Evolutionary conservation across 2,888 invertebrate species (phyloP), one percentile per base, ranked within the genome.

Genomic region (Drosophila lutescens): DNA sequence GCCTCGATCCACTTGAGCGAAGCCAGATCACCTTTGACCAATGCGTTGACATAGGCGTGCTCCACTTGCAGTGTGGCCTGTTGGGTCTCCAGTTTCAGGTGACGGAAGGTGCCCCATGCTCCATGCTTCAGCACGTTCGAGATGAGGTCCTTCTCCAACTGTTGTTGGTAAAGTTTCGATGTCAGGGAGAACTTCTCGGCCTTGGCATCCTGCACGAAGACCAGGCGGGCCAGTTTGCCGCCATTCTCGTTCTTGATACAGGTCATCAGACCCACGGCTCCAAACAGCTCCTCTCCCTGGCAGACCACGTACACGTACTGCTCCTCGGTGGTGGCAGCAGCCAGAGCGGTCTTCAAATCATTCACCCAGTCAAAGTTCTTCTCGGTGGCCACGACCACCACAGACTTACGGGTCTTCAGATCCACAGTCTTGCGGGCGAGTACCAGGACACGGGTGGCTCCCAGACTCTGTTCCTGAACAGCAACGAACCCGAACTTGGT

Each of bases 1-100:
- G 97, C 97, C 93, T 97, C 98, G 90, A 99, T 97, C 99, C 97
- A 99, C 88, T 95, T 95, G 79, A 98, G 94, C 83, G 97, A 98
- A 20, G 98, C 95, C 78, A 99, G 94, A 93, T 99, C 99, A 62
- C 99, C 99, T 90, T 98, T 95, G 15, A 95, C 96, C 80, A 98
- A 92, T 1, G 98, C 96, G 93, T 99, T 99, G 55, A 99, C 96
- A 92, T 98, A 99, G 13, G 99, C 99, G 93, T 98, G 97, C 91
- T 98, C 96, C 61, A 97, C 96, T 91, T 94, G 94, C 30, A 94
- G 78, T 76, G 93, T 90, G 20, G 91, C 91, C 9, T 88, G 81
- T 51, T 91, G 91, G 4, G 89, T 82, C 79, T 95, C 94, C 67
- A 97, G 92, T 76, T 93, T 93, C 72, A 98, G 92, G 91, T 99